Conservation (phyloP, 2,888 invertebrate genomes). For the Notodonta ziczac region DNA sequence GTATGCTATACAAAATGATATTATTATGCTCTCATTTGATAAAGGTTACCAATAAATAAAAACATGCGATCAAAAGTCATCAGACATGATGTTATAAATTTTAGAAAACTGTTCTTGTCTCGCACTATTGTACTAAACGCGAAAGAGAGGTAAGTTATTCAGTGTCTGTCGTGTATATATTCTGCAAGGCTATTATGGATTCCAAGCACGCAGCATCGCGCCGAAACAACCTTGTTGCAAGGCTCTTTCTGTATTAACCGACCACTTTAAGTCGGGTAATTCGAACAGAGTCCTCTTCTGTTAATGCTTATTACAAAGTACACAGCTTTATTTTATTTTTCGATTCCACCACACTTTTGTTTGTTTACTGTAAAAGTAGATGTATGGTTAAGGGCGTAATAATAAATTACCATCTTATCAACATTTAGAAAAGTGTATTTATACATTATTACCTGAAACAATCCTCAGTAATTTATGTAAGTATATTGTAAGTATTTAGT, state of each 20-base stretch:
- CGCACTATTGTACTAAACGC: conserved; percentile 12
- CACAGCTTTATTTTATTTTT: too few species aligned
- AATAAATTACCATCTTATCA: too few species aligned
- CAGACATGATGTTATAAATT: conserved; percentile 15
- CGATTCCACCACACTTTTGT: too few species aligned
- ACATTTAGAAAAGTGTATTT: too few species aligned
- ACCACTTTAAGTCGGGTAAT: conserved; percentile 48
- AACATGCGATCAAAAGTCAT: background rate
- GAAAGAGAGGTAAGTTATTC: conserved; percentile 30
- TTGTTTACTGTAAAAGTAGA: too few species aligned
- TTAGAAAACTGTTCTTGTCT: conserved; percentile 31
- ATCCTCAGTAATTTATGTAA: too few species aligned
- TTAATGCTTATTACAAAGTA: background rate
- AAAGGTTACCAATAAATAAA: background rate
- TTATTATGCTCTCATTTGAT: too few species aligned
- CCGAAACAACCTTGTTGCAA: conserved; percentile 75
- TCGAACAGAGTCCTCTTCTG: conserved; percentile 21
- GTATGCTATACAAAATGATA: too few species aligned
- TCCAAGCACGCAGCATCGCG: conserved; percentile 63
- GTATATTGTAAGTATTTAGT: too few species aligned
- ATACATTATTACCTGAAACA: too few species aligned
- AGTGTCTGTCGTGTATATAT: conserved; percentile 41
- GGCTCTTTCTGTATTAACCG: conserved; percentile 64
- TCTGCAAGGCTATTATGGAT: conserved; percentile 70
- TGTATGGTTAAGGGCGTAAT: too few species aligned